Percentiles rank a stretch among this genome's conserved stretches.
Conservation (phyloP, 2,888 invertebrate species). For the Caenorhabditis sp. region DNA sequence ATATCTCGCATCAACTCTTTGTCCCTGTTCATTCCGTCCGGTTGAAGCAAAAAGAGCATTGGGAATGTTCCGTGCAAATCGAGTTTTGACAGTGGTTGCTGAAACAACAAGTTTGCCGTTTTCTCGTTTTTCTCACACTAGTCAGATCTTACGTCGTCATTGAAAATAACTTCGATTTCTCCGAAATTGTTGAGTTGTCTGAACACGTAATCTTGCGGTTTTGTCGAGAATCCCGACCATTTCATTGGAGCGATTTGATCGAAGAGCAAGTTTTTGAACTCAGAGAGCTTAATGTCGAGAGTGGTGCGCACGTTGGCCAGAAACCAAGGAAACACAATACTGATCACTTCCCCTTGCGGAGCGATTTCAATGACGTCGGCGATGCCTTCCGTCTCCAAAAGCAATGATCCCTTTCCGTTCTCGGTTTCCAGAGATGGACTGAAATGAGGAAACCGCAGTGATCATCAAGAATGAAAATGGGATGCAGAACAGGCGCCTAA, state of each 20-base stretch:
- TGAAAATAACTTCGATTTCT: conserved; percentile 61
- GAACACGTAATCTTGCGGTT: conserved; percentile 63
- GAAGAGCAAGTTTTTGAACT: conserved; percentile 68
- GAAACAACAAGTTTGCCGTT: too few species aligned
- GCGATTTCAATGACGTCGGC: conserved; percentile 9
- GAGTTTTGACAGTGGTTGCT: conserved; percentile 48
- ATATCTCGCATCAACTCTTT: conserved; percentile 69
- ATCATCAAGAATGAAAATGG: too few species aligned
- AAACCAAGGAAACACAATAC: conserved; percentile 66
- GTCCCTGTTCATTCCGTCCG: conserved; percentile 65
- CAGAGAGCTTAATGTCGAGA: conserved; percentile 58
- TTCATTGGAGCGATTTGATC: conserved; percentile 59
- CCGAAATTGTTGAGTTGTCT: conserved; percentile 53
- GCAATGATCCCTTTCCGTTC: conserved; percentile 28
- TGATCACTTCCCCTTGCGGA: conserved; percentile 29
- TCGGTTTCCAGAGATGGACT: conserved; percentile 52
- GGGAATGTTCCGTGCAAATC: conserved; percentile 58
- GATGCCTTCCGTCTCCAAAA: conserved; percentile 18
- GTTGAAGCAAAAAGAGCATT: conserved; percentile 60
- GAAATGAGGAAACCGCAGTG: too few species aligned
- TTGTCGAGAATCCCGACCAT: conserved; percentile 46
- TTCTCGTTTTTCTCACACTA: too few species aligned
- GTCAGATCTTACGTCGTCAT: conserved; percentile 47
- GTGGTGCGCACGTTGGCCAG: conserved; percentile 60
- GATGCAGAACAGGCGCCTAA: not conserved